phyloP scores from a whole-genome alignment of 2,888 invertebrate genomes.

The Sialis fuliginosa region DNA sequence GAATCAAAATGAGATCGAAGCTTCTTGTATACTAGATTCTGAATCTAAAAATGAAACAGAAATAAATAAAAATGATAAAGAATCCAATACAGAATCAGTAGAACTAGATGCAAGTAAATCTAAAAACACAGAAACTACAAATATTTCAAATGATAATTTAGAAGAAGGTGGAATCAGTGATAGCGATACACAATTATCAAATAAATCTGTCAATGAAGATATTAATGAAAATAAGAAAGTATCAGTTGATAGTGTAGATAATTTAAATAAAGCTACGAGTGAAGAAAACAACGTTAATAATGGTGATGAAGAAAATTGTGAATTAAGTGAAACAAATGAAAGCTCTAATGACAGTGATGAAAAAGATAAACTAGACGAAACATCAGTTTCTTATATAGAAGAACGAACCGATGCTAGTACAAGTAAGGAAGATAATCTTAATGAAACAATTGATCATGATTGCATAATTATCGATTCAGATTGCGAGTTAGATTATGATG shows the following conservation, averaged over 20 bases:
- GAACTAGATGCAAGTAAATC: no score
- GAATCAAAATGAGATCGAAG: not conserved
- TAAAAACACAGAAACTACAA: no score
- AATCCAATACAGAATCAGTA: no score
- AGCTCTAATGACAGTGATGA: not conserved
- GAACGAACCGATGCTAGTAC: no score
- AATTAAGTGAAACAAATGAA: not conserved
- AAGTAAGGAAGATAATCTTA: not conserved
- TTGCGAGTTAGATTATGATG: constrained; percentile 1
- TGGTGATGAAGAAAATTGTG: not conserved
- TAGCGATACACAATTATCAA: no score
- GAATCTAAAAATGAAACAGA: no score
- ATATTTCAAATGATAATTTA: no score
- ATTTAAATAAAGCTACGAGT: not conserved
- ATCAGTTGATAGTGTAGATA: not conserved
- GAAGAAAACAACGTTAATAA: not conserved
- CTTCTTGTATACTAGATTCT: no score
- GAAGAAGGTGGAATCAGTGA: no score
- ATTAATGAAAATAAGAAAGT: no score
- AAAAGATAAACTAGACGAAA: not conserved
- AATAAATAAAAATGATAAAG: no score
- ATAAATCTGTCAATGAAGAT: no score
- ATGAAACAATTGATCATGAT: constrained; percentile 1
- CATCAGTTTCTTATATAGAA: not conserved
- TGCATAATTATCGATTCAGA: constrained; percentile 5